Evolutionary conservation across 2,797 vertebrate genomes (phyloP), one percentile per base, ranked within the genome.

Genomic region (Cichlasoma orientale): DNA sequence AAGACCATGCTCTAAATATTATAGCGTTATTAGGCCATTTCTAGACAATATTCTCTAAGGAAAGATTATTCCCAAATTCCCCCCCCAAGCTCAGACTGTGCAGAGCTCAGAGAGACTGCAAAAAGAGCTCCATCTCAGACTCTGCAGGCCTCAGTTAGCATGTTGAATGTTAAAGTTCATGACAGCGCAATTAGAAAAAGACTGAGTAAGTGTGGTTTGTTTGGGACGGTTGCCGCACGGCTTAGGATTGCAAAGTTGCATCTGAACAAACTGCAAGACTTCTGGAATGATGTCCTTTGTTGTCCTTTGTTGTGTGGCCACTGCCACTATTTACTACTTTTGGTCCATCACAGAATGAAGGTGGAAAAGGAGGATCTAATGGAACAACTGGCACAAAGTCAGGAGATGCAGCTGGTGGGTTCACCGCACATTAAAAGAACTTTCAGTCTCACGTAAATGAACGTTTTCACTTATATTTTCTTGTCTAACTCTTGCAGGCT

Each of bases 371-470:
- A 47, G 23, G 16, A 73, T 11, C 71, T 7, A 57, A 36, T 16
- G 33, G 47, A 54, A 41, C 44, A 12, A 70, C 31, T 36, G 61
- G 19, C 41, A 66, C 55, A 53, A 75, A 38, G 50, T 23, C 61
- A 14, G 66, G 6, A 31, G 86, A 10, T 36, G 1, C 2, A 5
- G 6, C 3, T 0, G 54, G 92, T 93, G 47, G 77, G 90, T 86
- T 77, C 10, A 69, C 29, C 27, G 0, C 13, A 2, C 23, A 73
- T 41, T 4, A 0, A 63, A 56, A n/a, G 7, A 25, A 1, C 9
- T 38, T 56, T 58, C 25, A 5, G 5, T 29, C 25, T 23, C 14
- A 2, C 25, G 50, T 36, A 36, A 57, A 52, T 56, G 4, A 33
- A 27, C 14, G 14, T 41, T 18, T 19, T 53, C 23, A 41, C 23